Base-by-base conservation (phyloP, 2,888 invertebrate species). In the Plebejus argus region DNA sequence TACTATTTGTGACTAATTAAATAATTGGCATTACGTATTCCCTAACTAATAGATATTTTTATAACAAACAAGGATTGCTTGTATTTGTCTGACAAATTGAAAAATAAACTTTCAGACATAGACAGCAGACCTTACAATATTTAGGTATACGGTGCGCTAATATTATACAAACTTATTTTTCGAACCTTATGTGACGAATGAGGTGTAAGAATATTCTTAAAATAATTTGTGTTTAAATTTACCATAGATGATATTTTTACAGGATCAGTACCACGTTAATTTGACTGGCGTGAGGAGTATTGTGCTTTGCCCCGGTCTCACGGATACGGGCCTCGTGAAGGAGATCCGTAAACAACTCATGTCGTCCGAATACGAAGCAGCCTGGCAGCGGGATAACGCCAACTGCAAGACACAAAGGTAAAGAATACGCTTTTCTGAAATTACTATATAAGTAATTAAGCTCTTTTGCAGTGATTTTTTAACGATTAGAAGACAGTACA, bases 201-300 rank as follows among this genome's bases (percentile, higher is more conserved):
- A 8, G 8, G 8, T 8, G 1, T 39, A 39, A 6, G 39, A 8
- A 39, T 39, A 49, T 15, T 49, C n/a, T n/a, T n/a, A n/a, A n/a
- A n/a, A n/a, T n/a, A n/a, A n/a, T n/a, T n/a, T n/a, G n/a, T n/a
- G n/a, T n/a, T n/a, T n/a, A n/a, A 49, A 49, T 49, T 61, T 23
- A 23, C 23, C 7, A 61, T 23, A 23, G n/a, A 10, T 20, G 7
- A 23, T 61, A 23, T 61, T 61, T n/a, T 77, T 77, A 28, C 85
- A 96, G 96, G 96, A 97, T 86, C 95, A 96, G 82, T 97, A 96
- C 86, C 97, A 97, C 87, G 96, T 96, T 78, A 96, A 95, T 82
- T 85, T 96, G 82, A 97, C 96, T 3, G 97, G 97, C 0, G 96
- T 97, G 15, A 92, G 96, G 81, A 96, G 96, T 72, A 94, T 97